Evolutionary conservation across 2,888 invertebrate genomes (phyloP).

Genomic region (Coronaproctus castanopsis): DNA sequence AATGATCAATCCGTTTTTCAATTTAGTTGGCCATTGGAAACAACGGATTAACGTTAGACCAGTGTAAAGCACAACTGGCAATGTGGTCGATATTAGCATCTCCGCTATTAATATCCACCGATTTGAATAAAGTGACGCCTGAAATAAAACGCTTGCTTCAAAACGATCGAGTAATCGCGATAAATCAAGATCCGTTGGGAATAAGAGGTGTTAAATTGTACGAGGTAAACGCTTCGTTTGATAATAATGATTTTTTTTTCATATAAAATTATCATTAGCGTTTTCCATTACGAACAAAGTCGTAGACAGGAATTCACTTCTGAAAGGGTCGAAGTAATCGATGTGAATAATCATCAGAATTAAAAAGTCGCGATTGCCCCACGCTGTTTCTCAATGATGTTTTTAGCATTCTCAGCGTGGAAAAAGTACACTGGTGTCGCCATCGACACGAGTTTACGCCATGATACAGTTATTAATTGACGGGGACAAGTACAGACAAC

Average conservation of each 20-base stretch:
- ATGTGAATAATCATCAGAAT: neutral
- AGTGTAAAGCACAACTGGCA: slow-evolving; percentile 50
- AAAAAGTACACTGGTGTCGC: too few species aligned
- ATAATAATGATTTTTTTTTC: neutral
- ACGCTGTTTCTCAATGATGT: too few species aligned
- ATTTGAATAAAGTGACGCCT: slow-evolving; percentile 38
- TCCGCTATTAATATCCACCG: slow-evolving; percentile 48
- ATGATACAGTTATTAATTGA: too few species aligned
- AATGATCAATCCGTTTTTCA: too few species aligned
- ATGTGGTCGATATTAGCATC: slow-evolving; percentile 52
- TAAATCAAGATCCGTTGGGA: slow-evolving; percentile 46
- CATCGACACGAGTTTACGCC: too few species aligned
- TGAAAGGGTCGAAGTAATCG: neutral
- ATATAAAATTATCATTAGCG: neutral
- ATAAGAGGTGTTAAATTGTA: slow-evolving; percentile 36
- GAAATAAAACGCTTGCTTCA: slow-evolving; percentile 38
- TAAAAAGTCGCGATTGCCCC: too few species aligned
- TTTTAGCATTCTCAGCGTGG: too few species aligned
- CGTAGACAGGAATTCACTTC: slow-evolving; percentile 1
- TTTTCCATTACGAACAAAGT: neutral
- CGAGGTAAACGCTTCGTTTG: too few species aligned
- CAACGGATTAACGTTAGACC: slow-evolving; percentile 41
- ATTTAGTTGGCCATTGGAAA: slow-evolving; percentile 39
- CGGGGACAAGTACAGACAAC: too few species aligned
- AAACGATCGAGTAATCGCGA: slow-evolving; percentile 39